phyloP scores from a whole-genome alignment of 2,888 invertebrate genomes.

The Chrysodeixis includens region DNA sequence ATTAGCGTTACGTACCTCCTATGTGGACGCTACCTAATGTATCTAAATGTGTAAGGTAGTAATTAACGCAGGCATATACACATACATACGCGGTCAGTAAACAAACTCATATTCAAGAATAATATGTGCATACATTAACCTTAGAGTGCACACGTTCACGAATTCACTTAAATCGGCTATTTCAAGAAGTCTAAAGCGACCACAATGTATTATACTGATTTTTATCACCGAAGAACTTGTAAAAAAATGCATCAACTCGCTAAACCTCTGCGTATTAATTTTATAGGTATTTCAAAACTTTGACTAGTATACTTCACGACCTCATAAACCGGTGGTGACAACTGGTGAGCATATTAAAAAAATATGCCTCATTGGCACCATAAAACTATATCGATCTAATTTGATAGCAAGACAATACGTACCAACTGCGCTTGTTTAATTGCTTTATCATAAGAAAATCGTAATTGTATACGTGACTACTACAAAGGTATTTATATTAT shows the following conservation, averaged over 20 bases:
- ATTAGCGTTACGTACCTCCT: too few species aligned
- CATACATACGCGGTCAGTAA: not conserved
- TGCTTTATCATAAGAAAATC: not conserved
- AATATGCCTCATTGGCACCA: too few species aligned
- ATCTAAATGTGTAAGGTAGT: not conserved
- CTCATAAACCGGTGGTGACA: too few species aligned
- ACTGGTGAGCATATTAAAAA: too few species aligned
- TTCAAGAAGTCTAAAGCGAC: too few species aligned
- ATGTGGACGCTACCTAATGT: not conserved
- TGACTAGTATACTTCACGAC: too few species aligned
- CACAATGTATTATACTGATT: too few species aligned
- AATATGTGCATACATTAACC: slow-evolving; percentile 7
- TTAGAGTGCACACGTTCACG: not conserved
- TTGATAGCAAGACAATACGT: not conserved
- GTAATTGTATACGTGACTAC: not conserved
- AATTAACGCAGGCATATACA: not conserved
- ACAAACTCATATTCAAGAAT: not conserved
- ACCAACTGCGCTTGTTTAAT: not conserved
- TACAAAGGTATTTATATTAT: not conserved
- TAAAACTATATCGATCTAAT: too few species aligned
- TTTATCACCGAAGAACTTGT: too few species aligned
- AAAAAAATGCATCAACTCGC: too few species aligned
- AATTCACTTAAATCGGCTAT: not conserved
- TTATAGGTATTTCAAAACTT: too few species aligned
- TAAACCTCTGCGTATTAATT: too few species aligned